Evolutionary conservation across 2,888 invertebrate genomes (phyloP).

Genomic region (Diarsia rubi): DNA sequence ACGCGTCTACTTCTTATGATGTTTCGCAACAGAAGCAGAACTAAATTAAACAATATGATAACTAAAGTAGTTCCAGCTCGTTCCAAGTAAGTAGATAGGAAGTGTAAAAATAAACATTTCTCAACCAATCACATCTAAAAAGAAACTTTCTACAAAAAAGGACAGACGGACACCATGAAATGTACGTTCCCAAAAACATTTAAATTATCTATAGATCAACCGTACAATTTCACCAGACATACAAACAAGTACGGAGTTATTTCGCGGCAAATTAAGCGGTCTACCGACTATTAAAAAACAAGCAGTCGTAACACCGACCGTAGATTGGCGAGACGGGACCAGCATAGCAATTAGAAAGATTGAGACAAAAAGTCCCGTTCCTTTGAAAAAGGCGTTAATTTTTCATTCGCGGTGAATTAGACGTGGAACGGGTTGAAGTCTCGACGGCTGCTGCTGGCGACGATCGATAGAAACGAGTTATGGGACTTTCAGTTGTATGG

Average conservation of each 20-base stretch:
- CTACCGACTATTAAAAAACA: slow-evolving; percentile 68
- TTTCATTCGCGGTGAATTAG: slow-evolving; percentile 73
- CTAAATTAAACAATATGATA: slow-evolving; percentile 4
- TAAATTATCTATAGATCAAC: slow-evolving; percentile 43
- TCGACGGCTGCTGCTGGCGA: slow-evolving; percentile 62
- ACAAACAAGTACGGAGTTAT: slow-evolving; percentile 50
- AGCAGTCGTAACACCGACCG: slow-evolving; percentile 53
- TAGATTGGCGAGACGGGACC: slow-evolving; percentile 65
- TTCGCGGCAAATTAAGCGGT: slow-evolving; percentile 69
- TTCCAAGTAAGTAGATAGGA: not conserved
- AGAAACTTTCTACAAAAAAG: slow-evolving; percentile 36
- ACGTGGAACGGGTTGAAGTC: slow-evolving; percentile 64
- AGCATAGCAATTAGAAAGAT: slow-evolving; percentile 74
- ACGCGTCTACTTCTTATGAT: slow-evolving; percentile 43
- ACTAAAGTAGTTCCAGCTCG: slow-evolving; percentile 21
- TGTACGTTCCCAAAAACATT: slow-evolving; percentile 52
- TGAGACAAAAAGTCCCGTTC: slow-evolving; percentile 71
- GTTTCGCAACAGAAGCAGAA: slow-evolving; percentile 21
- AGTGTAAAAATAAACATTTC: slow-evolving; percentile 9
- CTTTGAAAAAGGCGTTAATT: slow-evolving; percentile 73
- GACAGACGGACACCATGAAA: slow-evolving; percentile 30
- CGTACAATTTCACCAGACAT: slow-evolving; percentile 52
- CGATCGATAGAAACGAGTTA: slow-evolving; percentile 63
- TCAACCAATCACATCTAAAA: slow-evolving; percentile 12
- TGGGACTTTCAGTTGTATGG: slow-evolving; percentile 55